Percentiles rank a stretch among this genome's conserved stretches.
phyloP scores from a whole-genome alignment of 2,888 invertebrate species.

The Ferdinandea cuprea region DNA sequence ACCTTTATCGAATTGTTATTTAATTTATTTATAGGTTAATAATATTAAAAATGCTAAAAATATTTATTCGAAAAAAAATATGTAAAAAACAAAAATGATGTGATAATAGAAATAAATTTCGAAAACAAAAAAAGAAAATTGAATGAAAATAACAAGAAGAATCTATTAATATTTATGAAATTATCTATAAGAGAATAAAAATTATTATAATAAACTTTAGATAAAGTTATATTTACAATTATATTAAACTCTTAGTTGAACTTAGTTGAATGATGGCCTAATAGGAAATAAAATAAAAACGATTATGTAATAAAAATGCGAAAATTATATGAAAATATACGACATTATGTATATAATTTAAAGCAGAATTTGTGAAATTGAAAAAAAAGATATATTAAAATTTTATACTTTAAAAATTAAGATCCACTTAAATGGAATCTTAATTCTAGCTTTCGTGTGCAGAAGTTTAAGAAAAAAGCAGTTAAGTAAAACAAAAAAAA shows the following conservation, averaged over 20 bases:
- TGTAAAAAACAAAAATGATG: constrained; percentile 61
- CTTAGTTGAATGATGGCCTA: constrained; percentile 67
- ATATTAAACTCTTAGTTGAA: constrained; percentile 57
- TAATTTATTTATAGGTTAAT: constrained; percentile 30
- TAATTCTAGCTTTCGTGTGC: constrained; percentile 58
- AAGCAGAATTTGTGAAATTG: constrained; percentile 33
- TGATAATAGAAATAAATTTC: constrained; percentile 74
- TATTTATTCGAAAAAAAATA: constrained; percentile 59
- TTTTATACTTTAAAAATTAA: constrained; percentile 65
- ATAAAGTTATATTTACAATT: constrained; percentile 71
- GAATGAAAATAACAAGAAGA: constrained; percentile 6
- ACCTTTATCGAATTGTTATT: constrained; percentile 49
- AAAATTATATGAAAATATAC: too few species aligned
- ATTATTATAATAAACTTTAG: constrained; percentile 43
- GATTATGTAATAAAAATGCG: too few species aligned
- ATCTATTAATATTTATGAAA: constrained; percentile 39
- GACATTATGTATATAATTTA: constrained; percentile 29
- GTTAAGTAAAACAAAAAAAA: constrained; percentile 2
- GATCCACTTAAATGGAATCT: constrained; percentile 31
- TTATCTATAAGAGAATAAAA: constrained; percentile 26
- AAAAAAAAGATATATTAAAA: too few species aligned
- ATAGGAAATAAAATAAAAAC: constrained; percentile 8
- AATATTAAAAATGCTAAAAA: constrained; percentile 43
- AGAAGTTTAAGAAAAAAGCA: constrained; percentile 30
- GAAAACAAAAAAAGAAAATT: constrained; percentile 40